Percentiles rank a stretch among this genome's conserved stretches.
Evolutionary conservation across 2,113 vertebrate genomes (phyloP).

Genomic region (Seriola quinqueradiata): DNA sequence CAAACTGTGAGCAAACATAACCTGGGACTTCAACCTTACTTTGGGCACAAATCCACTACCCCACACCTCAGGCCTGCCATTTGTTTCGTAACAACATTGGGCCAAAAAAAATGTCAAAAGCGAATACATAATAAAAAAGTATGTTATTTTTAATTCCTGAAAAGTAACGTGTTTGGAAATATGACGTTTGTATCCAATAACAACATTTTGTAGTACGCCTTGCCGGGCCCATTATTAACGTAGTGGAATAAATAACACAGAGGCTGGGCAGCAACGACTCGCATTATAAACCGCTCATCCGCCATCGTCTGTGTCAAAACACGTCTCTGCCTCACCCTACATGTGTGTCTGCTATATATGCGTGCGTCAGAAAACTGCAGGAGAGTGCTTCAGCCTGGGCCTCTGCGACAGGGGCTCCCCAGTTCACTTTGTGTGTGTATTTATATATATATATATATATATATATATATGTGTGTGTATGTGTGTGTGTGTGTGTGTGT

Average conservation of each 20-base stretch:
- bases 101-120: constrained; percentile 18
- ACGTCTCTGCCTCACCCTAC: constrained; percentile 26
- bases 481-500: not conserved
- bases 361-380: constrained; percentile 55
- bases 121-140: constrained; percentile 36
- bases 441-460: constrained; percentile 31
- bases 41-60: not conserved
- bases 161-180: constrained; percentile 55
- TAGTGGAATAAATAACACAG: constrained; percentile 55
- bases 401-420: constrained; percentile 75
- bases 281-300: constrained; percentile 56
- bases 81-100: constrained; percentile 20
- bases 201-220: constrained; percentile 4
- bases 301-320: constrained; percentile 61
- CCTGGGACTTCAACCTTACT: not conserved
- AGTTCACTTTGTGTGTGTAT: constrained; percentile 65
- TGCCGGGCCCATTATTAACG: constrained; percentile 26
- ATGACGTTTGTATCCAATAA: constrained; percentile 33
- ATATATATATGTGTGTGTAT: constrained; percentile 34
- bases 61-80: constrained; percentile 19
- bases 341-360: constrained; percentile 42
- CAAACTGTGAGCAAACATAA: constrained; percentile 1
- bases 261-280: constrained; percentile 29
- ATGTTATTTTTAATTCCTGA: constrained; percentile 58
- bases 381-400: constrained; percentile 53